Evolutionary conservation across 1,140 invertebrate genomes (phyloP), one percentile per base, ranked within the genome.

Genomic region (Zaprionus vittiger): DNA sequence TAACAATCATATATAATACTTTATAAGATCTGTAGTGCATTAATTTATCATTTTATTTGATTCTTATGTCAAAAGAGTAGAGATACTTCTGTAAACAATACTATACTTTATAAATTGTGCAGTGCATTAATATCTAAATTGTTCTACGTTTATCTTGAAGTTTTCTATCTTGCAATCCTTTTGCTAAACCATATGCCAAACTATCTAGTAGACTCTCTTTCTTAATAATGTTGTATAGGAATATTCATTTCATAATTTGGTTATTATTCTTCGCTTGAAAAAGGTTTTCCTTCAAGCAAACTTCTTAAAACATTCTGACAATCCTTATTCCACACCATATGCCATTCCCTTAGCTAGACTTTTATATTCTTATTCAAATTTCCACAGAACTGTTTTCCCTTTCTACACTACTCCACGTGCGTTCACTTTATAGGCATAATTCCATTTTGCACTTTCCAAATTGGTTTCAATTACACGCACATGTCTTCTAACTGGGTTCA

Each of bases 401-500:
- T 7, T 17, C n/a, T 9, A n/a, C 6, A 2, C 7, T 7, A 44
- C 41, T 44, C 2, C 15, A 44, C 14, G 14, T n/a, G 5, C 38
- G 38, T 41, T 41, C n/a, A 6, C 47, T 22, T 22, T 52, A 5
- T 22, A 11, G 17, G 24, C 47, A 22, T 24, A 52, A 52, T 52
- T 52, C 4, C 9, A 22, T 22, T 52, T 22, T 22, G 11, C 20
- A 52, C 41, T 47, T 5, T 14, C 20, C 20, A 24, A 52, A 52
- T 52, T 52, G 12, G 47, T 52, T 52, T 20, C 47, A 52, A 52
- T 52, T 52, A 52, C 47, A 52, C 20, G 4, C 20, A 52, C 47
- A 52, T 20, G 20, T 52, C 11, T 20, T 3, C 22, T 2, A 24
- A 52, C 20, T 17, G 47, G 9, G 7, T 24, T 5, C 22, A 52